Evolutionary conservation across 2,888 invertebrate species (phyloP).

Genomic region (Apamea crenata): DNA sequence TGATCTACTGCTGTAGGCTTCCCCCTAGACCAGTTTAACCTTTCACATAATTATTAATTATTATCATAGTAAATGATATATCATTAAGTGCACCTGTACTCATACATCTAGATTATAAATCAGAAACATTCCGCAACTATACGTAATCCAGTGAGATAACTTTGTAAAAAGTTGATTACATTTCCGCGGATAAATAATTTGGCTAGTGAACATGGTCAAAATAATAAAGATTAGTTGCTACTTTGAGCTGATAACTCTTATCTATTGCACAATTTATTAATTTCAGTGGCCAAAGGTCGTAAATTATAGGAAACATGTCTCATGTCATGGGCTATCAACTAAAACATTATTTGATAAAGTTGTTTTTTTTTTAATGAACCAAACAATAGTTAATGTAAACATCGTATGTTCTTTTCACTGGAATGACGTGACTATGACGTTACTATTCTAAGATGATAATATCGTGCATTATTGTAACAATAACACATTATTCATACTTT

Average conservation of each 20-base stretch:
- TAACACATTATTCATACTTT: conserved; percentile 22
- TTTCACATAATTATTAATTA: background rate
- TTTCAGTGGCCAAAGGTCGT: conserved; percentile 10
- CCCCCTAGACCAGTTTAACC: conserved; percentile 21
- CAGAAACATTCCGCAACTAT: conserved; percentile 18
- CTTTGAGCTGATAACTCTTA: conserved; percentile 41
- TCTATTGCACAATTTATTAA: conserved; percentile 41
- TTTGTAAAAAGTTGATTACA: conserved; percentile 20
- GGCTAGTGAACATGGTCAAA: conserved; percentile 16
- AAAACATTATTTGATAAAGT: conserved; percentile 32
- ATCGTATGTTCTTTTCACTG: conserved; percentile 22
- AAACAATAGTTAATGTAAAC: conserved; percentile 6
- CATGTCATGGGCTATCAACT: conserved; percentile 16
- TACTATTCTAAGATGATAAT: conserved; percentile 22
- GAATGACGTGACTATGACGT: conserved; percentile 18
- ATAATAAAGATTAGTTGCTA: conserved; percentile 37
- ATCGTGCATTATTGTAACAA: conserved; percentile 3
- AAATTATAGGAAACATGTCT: conserved; percentile 12
- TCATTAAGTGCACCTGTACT: conserved; percentile 23
- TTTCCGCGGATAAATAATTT: conserved; percentile 21
- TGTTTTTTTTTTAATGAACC: conserved; percentile 19
- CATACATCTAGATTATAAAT: conserved; percentile 22
- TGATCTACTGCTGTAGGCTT: conserved; percentile 7
- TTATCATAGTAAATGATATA: conserved; percentile 11
- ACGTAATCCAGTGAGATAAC: conserved; percentile 23